These are phyloP conservation scores for Crepidodera aurea DNA, from an alignment of 2,888 invertebrate species.

Conservation along the genomic window DNA sequence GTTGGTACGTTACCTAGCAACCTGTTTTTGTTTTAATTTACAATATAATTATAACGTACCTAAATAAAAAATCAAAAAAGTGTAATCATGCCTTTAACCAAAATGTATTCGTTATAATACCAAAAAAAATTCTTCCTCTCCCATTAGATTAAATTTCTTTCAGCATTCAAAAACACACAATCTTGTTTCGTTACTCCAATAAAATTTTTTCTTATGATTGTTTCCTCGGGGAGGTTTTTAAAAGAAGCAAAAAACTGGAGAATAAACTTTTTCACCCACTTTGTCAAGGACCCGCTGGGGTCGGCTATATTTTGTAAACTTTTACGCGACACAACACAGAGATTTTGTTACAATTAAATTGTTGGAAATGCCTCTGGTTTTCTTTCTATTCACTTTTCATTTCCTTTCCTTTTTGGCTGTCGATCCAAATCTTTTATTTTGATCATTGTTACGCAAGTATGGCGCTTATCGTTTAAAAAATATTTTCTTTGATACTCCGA, in stretches of 20 bases:
- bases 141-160: neutral
- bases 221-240: neutral
- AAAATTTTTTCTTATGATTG: constrained; percentile 1
- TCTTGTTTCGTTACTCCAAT: neutral
- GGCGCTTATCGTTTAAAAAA: no score
- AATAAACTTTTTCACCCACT: neutral
- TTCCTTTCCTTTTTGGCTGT: neutral
- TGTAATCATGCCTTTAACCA: no score
- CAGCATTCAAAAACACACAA: neutral
- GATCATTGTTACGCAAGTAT: no score
- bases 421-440: no score
- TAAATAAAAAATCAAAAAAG: no score
- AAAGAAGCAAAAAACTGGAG: neutral
- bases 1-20: no score
- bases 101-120: no score
- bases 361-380: neutral
- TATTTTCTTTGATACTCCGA: no score
- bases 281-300: neutral
- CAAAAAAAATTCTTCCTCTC: no score
- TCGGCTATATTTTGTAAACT: neutral
- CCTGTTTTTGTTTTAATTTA: no score
- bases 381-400: neutral
- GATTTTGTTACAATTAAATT: neutral
- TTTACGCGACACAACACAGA: constrained; percentile 1
- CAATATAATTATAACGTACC: no score